Evolutionary conservation across 1,140 invertebrate genomes (phyloP).

Genomic region (Andricus grossulariae): DNA sequence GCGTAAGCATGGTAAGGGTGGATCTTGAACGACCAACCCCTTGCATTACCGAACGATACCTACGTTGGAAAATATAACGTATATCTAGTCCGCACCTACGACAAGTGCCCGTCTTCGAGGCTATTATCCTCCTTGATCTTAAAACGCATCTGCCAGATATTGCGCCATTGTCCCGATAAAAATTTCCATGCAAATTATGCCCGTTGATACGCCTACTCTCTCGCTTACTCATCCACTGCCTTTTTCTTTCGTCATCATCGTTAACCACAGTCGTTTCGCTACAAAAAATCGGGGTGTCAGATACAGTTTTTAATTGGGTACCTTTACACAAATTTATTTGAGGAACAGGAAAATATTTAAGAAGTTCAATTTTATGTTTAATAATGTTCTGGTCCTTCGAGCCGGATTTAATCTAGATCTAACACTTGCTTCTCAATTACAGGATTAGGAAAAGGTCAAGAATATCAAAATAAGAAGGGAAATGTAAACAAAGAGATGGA

Average conservation of each 20-base stretch:
- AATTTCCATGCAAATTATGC: conserved; percentile 68
- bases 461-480: too few relatives aligned
- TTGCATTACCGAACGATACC: conserved; percentile 47
- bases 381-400: too few relatives aligned
- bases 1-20: conserved; percentile 59
- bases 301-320: not conserved
- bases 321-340: too few relatives aligned
- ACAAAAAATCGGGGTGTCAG: not conserved
- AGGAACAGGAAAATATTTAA: too few relatives aligned
- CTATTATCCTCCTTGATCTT: conserved; percentile 59
- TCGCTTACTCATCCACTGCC: conserved; percentile 51
- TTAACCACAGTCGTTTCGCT: not conserved
- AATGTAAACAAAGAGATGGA: too few relatives aligned
- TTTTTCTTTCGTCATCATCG: conserved; percentile 37
- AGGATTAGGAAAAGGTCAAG: too few relatives aligned
- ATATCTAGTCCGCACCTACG: conserved; percentile 43
- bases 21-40: conserved; percentile 37
- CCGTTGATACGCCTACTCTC: conserved; percentile 60
- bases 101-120: conserved; percentile 38
- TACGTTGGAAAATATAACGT: conserved; percentile 56
- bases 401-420: too few relatives aligned
- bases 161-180: conserved; percentile 60
- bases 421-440: too few relatives aligned
- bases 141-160: conserved; percentile 67
- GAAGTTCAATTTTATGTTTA: too few relatives aligned